Conservation (phyloP, 2,113 vertebrate species). For the Phalacrocorax carbo region DNA sequence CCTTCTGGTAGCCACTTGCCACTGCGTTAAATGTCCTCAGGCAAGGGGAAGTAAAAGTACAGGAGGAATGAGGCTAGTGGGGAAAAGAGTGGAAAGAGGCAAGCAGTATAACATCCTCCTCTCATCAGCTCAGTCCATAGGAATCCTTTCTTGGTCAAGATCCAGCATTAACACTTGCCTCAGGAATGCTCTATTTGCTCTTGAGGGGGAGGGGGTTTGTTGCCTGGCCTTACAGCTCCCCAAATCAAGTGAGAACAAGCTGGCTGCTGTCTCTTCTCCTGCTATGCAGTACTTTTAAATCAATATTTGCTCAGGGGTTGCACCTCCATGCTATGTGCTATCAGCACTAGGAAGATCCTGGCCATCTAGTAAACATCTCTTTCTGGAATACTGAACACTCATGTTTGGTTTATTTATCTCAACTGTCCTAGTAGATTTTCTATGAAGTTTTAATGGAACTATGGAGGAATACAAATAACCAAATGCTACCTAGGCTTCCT, state of each 20-base stretch:
- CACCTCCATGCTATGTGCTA: not conserved
- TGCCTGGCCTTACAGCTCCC: not conserved
- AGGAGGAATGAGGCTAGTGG: not conserved
- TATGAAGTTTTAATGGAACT: not conserved
- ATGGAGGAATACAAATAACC: not conserved
- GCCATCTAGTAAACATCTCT: not conserved
- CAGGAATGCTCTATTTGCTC: not conserved
- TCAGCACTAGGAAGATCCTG: not conserved
- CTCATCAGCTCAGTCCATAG: not conserved
- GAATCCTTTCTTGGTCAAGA: slow-evolving; percentile 1
- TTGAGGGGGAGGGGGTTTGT: not conserved
- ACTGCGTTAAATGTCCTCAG: not conserved
- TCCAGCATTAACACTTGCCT: slow-evolving; percentile 28
- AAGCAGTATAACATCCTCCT: not conserved
- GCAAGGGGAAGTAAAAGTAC: not conserved
- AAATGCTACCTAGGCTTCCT: not conserved
- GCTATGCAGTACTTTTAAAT: not conserved
- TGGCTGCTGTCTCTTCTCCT: not conserved
- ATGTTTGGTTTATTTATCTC: not conserved
- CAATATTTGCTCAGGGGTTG: not conserved
- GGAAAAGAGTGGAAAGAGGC: not conserved
- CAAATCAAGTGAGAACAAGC: not conserved
- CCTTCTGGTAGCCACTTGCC: rapidly evolving
- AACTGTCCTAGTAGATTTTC: not conserved
- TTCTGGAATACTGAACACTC: not conserved